Conservation (phyloP, 2,113 vertebrate species). For the Thryonomys swinderianus region DNA sequence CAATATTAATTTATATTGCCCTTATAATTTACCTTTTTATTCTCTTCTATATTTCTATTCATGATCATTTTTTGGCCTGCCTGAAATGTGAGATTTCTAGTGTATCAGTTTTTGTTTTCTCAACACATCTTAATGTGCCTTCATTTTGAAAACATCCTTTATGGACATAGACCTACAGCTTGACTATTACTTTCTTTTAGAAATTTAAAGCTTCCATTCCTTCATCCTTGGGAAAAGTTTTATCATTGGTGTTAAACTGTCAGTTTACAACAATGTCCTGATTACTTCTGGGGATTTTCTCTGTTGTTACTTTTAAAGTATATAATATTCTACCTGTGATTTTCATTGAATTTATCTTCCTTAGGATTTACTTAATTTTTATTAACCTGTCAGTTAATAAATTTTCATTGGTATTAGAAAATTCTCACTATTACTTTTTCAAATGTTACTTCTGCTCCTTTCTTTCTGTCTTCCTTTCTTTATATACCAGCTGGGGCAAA, state of each 20-base stretch:
- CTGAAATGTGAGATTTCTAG: background rate
- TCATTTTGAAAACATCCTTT: constrained; percentile 5
- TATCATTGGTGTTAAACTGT: background rate
- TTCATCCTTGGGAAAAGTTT: background rate
- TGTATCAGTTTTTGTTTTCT: background rate
- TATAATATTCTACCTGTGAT: background rate
- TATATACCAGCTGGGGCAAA: background rate
- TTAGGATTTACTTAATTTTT: background rate
- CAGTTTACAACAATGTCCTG: background rate
- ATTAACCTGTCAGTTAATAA: background rate
- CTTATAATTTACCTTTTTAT: background rate
- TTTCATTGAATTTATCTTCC: background rate
- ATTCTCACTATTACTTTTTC: background rate
- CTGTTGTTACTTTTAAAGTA: background rate
- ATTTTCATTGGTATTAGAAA: background rate
- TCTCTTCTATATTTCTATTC: background rate
- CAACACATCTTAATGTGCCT: background rate
- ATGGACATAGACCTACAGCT: background rate
- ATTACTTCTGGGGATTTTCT: background rate
- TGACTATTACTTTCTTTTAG: background rate
- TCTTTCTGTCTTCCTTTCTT: background rate
- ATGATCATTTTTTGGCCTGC: background rate
- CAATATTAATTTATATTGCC: background rate
- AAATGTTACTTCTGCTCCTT: background rate
- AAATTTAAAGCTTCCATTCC: background rate